These are phyloP conservation scores for Craterocephalus amniculus DNA, from an alignment of 2,797 vertebrate genomes.

Conservation along the genomic window DNA sequence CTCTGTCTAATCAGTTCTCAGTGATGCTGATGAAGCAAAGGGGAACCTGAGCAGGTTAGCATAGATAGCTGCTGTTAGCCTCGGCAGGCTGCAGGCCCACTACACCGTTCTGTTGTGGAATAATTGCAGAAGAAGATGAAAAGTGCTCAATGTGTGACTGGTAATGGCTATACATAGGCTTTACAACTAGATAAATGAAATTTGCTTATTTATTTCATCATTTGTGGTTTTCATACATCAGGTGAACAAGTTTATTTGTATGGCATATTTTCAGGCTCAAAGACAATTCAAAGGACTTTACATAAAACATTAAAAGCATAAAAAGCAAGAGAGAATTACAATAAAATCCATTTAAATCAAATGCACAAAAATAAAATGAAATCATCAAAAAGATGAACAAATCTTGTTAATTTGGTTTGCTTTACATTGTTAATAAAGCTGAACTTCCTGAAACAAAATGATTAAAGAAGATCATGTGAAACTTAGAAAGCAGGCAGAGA, in stretches of 20 bases:
- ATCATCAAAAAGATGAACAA: no score
- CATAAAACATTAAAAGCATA: no score
- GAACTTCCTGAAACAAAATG: no score
- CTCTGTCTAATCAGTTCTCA: conserved; percentile 53
- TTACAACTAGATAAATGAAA: no score
- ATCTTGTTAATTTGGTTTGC: background rate
- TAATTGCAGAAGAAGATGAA: conserved; percentile 24
- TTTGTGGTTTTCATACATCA: background rate
- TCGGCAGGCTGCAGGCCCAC: conserved; percentile 29
- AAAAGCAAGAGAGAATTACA: no score
- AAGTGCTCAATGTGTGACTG: background rate
- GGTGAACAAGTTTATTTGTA: background rate
- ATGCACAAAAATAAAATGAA: no score
- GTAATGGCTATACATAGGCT: background rate
- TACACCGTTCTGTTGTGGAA: conserved; percentile 47
- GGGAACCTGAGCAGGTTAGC: conserved; percentile 42
- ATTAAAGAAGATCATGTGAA: background rate
- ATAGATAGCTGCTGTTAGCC: conserved; percentile 32
- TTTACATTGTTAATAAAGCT: background rate
- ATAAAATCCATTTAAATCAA: no score
- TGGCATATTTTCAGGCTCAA: no score
- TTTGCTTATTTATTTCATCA: background rate
- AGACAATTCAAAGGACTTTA: no score
- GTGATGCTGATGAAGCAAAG: conserved; percentile 51
- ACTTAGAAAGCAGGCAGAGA: background rate